These are phyloP conservation scores for Vulpes ferrilata DNA, from an alignment of 2,113 vertebrate species.

Conservation along the genomic window DNA sequence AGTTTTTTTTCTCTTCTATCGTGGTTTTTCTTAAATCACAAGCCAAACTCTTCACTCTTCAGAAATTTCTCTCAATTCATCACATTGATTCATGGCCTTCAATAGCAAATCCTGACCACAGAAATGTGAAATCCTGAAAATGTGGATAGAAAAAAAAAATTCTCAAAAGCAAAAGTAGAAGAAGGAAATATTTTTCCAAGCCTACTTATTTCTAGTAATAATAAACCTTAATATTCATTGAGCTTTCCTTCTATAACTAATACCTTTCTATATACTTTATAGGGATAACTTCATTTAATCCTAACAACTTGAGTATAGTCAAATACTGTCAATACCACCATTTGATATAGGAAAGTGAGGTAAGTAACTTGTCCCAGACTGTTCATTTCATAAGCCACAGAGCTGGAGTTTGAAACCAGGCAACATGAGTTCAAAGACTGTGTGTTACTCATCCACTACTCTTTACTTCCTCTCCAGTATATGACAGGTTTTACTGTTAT, in stretches of 20 bases:
- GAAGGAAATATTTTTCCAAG: not conserved
- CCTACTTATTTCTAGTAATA: not conserved
- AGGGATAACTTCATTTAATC: not conserved
- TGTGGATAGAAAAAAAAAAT: not conserved
- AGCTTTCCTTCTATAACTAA: not conserved
- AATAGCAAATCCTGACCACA: not conserved
- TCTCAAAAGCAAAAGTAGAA: slow-evolving; percentile 25
- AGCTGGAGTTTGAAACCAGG: not conserved
- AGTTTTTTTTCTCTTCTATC: not conserved
- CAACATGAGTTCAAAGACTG: not conserved
- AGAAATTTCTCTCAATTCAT: not conserved
- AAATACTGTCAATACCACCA: not conserved
- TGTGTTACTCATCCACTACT: no score
- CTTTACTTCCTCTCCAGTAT: not conserved
- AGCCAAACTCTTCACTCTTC: not conserved
- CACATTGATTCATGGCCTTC: not conserved
- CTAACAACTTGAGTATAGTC: not conserved
- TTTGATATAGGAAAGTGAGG: not conserved
- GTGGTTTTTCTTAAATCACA: not conserved
- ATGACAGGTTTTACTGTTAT: not conserved
- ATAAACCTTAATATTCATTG: not conserved
- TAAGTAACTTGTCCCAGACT: not conserved
- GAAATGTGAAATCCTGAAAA: slow-evolving; percentile 22
- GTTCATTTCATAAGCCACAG: not conserved
- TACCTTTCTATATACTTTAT: not conserved